Evolutionary conservation across 1,140 invertebrate genomes (phyloP), one percentile per base, ranked within the genome.

Genomic region (Leucophenga varia): DNA sequence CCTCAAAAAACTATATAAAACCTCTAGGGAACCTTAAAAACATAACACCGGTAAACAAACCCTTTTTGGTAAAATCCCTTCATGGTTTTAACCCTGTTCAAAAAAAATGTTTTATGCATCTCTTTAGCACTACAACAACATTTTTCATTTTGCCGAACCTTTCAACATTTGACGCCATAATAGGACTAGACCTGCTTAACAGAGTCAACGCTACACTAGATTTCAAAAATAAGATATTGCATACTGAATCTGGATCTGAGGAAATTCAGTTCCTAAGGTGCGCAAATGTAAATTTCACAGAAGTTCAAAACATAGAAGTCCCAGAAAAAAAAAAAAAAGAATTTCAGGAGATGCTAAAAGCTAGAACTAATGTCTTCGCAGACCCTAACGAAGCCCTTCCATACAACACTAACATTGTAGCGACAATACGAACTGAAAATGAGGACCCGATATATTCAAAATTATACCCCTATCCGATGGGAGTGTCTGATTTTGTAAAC

Each of bases 141-240:
- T 40, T 35, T 45, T 22, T 44, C 20, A 37, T 44, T 21, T 37
- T 44, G 17, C 35, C 16, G 21, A 39, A 17, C 14, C 30, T 44
- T 10, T n/a, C 22, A 39, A 49, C 20, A 32, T 49, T 43, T 43
- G 41, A 39, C 35, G 35, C 19, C 8, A 49, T 49, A 43, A 36
- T 50, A 20, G 43, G 30, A 2, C 43, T 40, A 17, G 48, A 50
- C 36, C 14, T 45, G 9, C 31, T 50, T 32, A 50, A 20, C 17
- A 17, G 21, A 22, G 30, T 41, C 22, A 41, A 30, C 21, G 20
- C 38, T 20, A 28, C n/a, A 25, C 12, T 43, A 38, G 36, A 52
- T 30, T 42, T 46, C 6, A 43, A 36, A 51, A 36, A 45, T 12
- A 22, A 21, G 16, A 18, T 14, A n/a, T 31, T 50, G 31, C 37